A percentile compares a stretch with the other conserved stretches of the same genome.
Evolutionary conservation across 2,113 vertebrate genomes (phyloP).

Genomic region (Clinocottus analis): DNA sequence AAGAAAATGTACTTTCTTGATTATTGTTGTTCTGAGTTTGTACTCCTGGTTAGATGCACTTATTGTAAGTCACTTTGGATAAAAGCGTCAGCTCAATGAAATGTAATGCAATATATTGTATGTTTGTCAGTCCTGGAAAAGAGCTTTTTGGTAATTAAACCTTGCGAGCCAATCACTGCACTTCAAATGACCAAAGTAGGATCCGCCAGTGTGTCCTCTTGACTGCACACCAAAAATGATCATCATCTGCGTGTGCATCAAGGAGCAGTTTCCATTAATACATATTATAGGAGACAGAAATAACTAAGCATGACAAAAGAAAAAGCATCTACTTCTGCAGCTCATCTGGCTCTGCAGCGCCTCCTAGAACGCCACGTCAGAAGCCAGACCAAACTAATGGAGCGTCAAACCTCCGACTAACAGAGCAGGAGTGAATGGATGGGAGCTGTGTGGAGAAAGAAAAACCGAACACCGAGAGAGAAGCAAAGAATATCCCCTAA

Average conservation of each 20-base stretch:
- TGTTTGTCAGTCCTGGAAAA: not conserved
- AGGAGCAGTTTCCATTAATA: not conserved
- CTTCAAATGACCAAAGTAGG: not conserved
- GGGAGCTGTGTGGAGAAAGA: not conserved
- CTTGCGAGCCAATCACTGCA: conserved; percentile 6
- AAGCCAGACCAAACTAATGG: conserved; percentile 64
- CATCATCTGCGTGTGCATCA: not conserved
- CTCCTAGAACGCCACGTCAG: conserved; percentile 90
- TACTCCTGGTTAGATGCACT: too few species aligned
- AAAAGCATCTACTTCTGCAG: not conserved
- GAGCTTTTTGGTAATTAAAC: not conserved
- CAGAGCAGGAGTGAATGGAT: not conserved
- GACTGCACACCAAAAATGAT: not conserved
- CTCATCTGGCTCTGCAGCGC: conserved; percentile 21
- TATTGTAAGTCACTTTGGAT: too few species aligned
- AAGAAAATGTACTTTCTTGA: too few species aligned
- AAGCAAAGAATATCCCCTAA: not conserved
- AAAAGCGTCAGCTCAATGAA: too few species aligned
- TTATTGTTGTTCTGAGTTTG: too few species aligned
- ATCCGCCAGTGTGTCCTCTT: not conserved
- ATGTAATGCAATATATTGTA: not conserved
- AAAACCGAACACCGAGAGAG: not conserved
- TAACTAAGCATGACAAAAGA: not conserved
- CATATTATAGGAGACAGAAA: not conserved
- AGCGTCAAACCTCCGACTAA: conserved; percentile 33